Conservation (phyloP, 1,140 invertebrate species). For the Drosophila carrolli region DNA sequence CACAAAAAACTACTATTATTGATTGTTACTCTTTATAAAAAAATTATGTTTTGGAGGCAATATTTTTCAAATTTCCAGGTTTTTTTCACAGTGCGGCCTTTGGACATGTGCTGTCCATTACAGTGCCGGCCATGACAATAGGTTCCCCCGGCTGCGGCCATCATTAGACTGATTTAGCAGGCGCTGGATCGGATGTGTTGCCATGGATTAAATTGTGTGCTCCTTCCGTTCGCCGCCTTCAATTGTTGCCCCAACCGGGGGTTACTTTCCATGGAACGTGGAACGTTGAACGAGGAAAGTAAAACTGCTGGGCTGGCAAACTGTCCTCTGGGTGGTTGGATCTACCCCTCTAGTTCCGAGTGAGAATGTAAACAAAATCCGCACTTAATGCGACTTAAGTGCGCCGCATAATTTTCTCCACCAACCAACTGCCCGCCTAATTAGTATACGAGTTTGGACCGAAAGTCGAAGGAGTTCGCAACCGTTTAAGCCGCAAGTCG, state of each 20-base stretch:
- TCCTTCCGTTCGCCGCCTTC: not conserved
- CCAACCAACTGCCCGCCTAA: constrained; percentile 5
- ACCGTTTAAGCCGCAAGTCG: constrained; percentile 56
- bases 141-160: not conserved
- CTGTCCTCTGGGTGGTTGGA: constrained; percentile 44
- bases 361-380: constrained; percentile 74
- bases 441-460: constrained; percentile 37
- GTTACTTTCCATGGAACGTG: not conserved
- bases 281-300: too few relatives aligned
- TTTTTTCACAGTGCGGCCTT: not conserved
- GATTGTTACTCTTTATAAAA: too few relatives aligned
- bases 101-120: constrained; percentile 6
- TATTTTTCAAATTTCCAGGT: too few relatives aligned
- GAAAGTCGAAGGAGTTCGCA: constrained; percentile 2
- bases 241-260: constrained; percentile 13
- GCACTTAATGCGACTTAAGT: constrained; percentile 70
- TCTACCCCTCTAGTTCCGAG: constrained; percentile 31
- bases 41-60: too few relatives aligned
- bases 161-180: constrained; percentile 17
- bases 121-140: constrained; percentile 13
- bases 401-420: constrained; percentile 39
- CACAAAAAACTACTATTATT: too few relatives aligned
- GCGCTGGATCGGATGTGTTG: not conserved
- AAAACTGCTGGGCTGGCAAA: constrained; percentile 6
- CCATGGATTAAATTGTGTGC: constrained; percentile 18